Base-by-base conservation (phyloP, 1,140 invertebrate genomes). In the Oryctes rhinoceros region DNA sequence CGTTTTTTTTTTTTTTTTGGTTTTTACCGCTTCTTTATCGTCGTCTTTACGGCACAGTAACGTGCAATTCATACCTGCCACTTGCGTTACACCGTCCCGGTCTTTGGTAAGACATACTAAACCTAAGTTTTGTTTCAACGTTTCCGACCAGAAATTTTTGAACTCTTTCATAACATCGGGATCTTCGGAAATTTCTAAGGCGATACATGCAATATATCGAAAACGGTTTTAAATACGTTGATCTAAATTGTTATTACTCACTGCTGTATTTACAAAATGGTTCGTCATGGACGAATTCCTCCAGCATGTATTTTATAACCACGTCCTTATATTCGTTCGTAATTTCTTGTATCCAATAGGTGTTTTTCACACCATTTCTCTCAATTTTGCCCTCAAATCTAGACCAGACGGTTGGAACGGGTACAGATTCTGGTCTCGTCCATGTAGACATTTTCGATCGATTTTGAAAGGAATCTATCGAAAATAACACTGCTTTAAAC, bases 101-200 rank as follows among this genome's bases (percentile, higher is more conserved):
- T 80, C 76, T 24, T 75, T 62, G 10, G 75, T 80, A 78, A 76
- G 65, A 78, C 80, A 80, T 7, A 78, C 39, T 24, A 80, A 53
- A 6, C 49, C 76, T 13, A 80, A 47, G 7, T 67, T 80, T 53
- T 79, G 13, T n/a, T 67, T 44, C 1, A 67, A 37, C 4, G 24
- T 24, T 71, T 79, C 62, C 6, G 15, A 44, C 53, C 48, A 62
- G n/a, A 65, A 44, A 10, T 79, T 7, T 67, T 35, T 44, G 11
- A 24, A 37, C 15, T 79, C 18, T 4, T 67, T 20, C 35, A 79
- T 15, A 71, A 79, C 30, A 49, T 79, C 44, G 0, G 53, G 15
- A 11, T 79, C 78, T n/a, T 67, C 44, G 0, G 65, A 20, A 37
- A 79, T 35, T 13, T 47, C 78, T 79, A 10, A 71, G 6, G 35